Conservation (phyloP, 2,888 invertebrate species). For the Elysia crispata region DNA sequence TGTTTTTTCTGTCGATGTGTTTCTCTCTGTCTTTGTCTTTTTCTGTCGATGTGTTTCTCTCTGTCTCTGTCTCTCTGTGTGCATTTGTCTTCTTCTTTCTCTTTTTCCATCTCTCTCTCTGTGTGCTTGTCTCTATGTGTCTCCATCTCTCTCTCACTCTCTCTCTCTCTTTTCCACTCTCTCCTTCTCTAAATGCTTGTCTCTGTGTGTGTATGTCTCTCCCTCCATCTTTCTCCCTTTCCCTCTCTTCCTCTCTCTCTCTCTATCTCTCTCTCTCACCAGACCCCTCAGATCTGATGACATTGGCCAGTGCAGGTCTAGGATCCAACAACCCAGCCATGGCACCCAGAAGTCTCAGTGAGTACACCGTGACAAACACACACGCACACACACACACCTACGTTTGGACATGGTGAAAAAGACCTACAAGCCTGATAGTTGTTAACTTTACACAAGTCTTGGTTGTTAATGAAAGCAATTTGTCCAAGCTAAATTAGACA, state of each 20-base stretch:
- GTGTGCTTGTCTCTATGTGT: no score
- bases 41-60: background rate
- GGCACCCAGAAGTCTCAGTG: constrained; percentile 3
- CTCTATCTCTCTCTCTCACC: background rate
- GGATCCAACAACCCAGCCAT: constrained; percentile 19
- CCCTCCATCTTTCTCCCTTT: no score
- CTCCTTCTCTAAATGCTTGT: background rate
- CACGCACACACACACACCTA: no score
- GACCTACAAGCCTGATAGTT: no score
- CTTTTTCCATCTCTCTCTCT: no score
- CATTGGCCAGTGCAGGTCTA: background rate
- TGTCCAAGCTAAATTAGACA: no score
- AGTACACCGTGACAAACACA: background rate
- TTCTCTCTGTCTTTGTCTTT: background rate
- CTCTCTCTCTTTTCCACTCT: no score
- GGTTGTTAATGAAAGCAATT: no score
- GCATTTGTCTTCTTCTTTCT: no score
- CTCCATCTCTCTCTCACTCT: background rate
- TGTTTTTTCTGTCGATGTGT: background rate
- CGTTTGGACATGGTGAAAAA: no score
- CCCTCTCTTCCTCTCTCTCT: background rate
- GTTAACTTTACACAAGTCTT: no score
- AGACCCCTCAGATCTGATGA: constrained; percentile 24
- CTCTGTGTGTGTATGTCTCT: background rate
- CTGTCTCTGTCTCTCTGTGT: background rate